phyloP scores from a whole-genome alignment of 1,140 invertebrate genomes.

The Asobara japonica region DNA sequence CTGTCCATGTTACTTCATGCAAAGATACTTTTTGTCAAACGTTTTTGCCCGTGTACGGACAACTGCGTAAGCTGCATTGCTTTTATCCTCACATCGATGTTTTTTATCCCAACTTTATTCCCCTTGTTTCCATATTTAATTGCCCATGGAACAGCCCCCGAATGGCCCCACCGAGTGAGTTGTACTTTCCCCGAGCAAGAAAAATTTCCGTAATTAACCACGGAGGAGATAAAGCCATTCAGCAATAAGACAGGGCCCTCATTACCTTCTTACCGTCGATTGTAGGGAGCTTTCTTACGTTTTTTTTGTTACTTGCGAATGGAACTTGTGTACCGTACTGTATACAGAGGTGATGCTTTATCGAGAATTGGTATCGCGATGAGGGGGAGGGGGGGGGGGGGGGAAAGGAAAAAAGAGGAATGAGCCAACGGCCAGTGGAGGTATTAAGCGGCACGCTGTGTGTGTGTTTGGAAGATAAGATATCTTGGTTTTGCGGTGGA shows the following conservation, averaged over 20 bases:
- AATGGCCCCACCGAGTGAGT: neutral
- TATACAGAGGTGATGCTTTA: neutral
- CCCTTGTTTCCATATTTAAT: neutral
- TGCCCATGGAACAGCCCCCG: neutral
- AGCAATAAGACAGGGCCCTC: constrained; percentile 5
- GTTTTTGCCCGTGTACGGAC: no score
- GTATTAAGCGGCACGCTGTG: constrained; percentile 10
- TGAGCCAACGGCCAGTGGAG: neutral
- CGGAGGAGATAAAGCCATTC: constrained; percentile 9
- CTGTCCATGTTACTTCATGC: no score
- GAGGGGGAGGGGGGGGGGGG: neutral
- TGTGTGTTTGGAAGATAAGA: constrained; percentile 10
- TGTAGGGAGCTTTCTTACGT: neutral
- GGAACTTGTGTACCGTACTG: neutral
- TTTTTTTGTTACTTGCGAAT: neutral
- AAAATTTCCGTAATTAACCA: constrained; percentile 1
- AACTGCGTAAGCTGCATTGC: no score
- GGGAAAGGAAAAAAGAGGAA: neutral
- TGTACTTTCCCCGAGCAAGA: neutral
- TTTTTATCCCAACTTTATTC: neutral
- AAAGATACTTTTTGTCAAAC: no score
- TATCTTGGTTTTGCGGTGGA: constrained; percentile 11
- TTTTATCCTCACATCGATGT: neutral
- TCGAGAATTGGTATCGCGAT: neutral
- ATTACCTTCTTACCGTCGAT: neutral